Evolutionary conservation across 2,797 vertebrate species (phyloP).

Genomic region (Bradypus variegatus): DNA sequence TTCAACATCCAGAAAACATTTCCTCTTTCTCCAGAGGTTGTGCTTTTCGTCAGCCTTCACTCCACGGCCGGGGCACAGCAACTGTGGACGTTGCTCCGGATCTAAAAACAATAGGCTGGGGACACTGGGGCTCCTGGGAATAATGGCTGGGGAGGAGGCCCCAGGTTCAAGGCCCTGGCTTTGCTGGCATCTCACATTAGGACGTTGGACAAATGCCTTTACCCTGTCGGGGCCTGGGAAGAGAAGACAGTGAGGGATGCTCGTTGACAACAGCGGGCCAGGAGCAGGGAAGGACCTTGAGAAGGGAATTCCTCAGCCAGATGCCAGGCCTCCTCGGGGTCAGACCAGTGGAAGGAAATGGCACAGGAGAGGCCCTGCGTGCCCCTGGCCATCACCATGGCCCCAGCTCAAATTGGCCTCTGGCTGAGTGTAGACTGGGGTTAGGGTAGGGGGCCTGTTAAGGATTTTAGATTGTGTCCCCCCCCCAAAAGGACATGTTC

Average conservation of each 20-base stretch:
- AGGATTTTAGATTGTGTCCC: too few species aligned
- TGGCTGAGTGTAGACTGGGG: not conserved
- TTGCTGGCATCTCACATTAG: not conserved
- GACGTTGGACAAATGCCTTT: not conserved
- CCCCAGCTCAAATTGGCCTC: not conserved
- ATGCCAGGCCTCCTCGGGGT: not conserved
- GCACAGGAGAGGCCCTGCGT: not conserved
- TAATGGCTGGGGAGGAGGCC: not conserved
- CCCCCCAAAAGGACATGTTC: too few species aligned
- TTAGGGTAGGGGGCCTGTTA: not conserved
- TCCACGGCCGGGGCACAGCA: slow-evolving; percentile 13
- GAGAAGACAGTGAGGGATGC: not conserved
- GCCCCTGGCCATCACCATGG: not conserved
- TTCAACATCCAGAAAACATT: slow-evolving; percentile 11
- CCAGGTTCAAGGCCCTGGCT: not conserved
- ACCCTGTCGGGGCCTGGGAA: not conserved
- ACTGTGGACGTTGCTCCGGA: not conserved
- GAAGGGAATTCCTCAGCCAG: not conserved
- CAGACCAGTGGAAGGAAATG: not conserved
- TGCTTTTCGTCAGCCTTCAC: not conserved
- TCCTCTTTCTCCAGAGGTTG: slow-evolving; percentile 35
- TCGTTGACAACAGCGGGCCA: not conserved
- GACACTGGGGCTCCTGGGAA: not conserved
- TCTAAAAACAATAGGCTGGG: not conserved
- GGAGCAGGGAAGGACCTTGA: not conserved